Percentiles rank a stretch among this genome's conserved stretches.
phyloP scores from a whole-genome alignment of 2,113 vertebrate genomes.

The Fregata magnificens region DNA sequence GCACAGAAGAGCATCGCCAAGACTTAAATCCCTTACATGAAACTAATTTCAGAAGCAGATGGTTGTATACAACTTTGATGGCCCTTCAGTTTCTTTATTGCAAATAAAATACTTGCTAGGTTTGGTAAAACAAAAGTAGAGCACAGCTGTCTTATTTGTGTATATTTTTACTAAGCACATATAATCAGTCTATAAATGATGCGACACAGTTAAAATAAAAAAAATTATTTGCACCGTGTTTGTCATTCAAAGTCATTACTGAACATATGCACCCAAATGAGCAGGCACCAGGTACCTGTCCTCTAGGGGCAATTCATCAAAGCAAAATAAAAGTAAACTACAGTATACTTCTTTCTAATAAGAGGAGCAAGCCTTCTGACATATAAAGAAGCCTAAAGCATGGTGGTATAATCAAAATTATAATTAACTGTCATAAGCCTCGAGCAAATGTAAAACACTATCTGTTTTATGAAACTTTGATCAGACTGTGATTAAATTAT shows the following conservation, averaged over 20 bases:
- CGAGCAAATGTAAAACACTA: constrained; percentile 48
- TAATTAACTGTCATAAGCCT: constrained; percentile 53
- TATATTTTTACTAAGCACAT: constrained; percentile 68
- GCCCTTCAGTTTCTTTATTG: constrained; percentile 76
- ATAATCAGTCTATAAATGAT: constrained; percentile 68
- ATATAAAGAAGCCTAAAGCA: constrained; percentile 32
- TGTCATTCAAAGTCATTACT: constrained; percentile 49
- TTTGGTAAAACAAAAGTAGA: constrained; percentile 73
- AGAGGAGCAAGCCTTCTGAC: constrained; percentile 4
- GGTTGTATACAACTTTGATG: constrained; percentile 69
- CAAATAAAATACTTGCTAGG: constrained; percentile 77
- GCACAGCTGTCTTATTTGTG: constrained; percentile 73
- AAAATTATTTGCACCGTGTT: not conserved
- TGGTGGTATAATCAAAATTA: constrained; percentile 53
- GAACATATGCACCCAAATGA: constrained; percentile 47
- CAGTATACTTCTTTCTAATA: constrained; percentile 25
- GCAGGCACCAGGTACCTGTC: not conserved
- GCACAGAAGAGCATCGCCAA: constrained; percentile 21
- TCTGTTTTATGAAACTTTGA: constrained; percentile 56
- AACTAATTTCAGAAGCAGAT: constrained; percentile 78
- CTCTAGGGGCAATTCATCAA: constrained; percentile 18
- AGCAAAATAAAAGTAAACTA: constrained; percentile 28
- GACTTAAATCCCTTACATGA: constrained; percentile 66
- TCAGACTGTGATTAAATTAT: constrained; percentile 37
- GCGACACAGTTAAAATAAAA: not conserved